Evolutionary conservation across 2,888 invertebrate genomes (phyloP).

Genomic region (Chloroclystis v-ata): DNA sequence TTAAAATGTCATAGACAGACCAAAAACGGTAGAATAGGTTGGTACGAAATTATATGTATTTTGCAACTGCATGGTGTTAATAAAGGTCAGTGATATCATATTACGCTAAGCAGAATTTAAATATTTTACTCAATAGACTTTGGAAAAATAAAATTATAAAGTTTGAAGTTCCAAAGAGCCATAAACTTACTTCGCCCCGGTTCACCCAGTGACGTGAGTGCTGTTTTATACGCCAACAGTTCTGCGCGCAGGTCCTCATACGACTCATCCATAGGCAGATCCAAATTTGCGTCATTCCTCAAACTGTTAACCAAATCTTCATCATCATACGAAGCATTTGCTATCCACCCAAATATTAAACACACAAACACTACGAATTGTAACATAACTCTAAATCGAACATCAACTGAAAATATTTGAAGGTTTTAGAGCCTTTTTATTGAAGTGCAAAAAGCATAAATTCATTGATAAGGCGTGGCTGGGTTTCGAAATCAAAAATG

Average conservation of each 20-base stretch:
- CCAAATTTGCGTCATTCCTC: conserved; percentile 54
- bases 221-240: conserved; percentile 60
- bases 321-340: conserved; percentile 28
- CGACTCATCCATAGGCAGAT: conserved; percentile 61
- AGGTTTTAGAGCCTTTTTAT: conserved; percentile 43
- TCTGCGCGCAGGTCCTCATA: conserved; percentile 69
- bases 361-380: conserved; percentile 36
- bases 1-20: no score
- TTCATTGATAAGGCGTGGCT: conserved; percentile 46
- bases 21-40: no score
- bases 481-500: conserved; percentile 40
- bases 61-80: no score
- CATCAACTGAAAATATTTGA: conserved; percentile 14
- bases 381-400: conserved; percentile 40
- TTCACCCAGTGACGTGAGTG: conserved; percentile 45
- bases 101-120: no score
- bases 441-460: conserved; percentile 50
- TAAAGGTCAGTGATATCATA: no score
- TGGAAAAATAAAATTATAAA: no score
- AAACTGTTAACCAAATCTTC: conserved; percentile 42
- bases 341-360: conserved; percentile 29
- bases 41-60: no score
- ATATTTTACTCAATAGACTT: no score
- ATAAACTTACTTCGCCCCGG: conserved; percentile 38
- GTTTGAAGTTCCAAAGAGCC: not conserved